Evolutionary conservation across 2,797 vertebrate genomes (phyloP).

Genomic region (Myiotriccus ornatus): DNA sequence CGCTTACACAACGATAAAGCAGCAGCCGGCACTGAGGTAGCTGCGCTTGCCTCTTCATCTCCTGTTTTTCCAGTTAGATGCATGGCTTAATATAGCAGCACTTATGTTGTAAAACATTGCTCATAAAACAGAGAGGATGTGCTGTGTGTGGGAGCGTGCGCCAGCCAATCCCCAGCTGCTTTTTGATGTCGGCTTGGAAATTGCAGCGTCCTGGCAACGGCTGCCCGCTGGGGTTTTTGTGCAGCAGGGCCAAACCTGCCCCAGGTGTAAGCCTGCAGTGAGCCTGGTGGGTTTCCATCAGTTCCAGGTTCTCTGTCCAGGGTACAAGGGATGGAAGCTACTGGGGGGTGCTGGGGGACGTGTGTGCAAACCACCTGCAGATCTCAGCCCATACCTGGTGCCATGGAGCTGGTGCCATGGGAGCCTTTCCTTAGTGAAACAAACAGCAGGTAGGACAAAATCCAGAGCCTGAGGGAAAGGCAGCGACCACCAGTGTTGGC

Average conservation of each 20-base stretch:
- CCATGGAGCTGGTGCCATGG: background rate
- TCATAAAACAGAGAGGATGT: conserved; percentile 57
- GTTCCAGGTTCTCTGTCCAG: background rate
- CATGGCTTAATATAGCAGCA: conserved; percentile 58
- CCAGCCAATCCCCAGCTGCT: conserved; percentile 46
- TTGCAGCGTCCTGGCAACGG: conserved; percentile 31
- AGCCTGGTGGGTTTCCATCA: background rate
- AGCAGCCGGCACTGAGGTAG: background rate
- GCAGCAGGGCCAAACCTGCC: background rate
- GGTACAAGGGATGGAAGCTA: background rate
- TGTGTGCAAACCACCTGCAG: background rate
- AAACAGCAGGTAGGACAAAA: background rate
- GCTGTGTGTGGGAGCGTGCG: conserved; percentile 40
- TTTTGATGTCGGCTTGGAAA: conserved; percentile 56
- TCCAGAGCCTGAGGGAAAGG: background rate
- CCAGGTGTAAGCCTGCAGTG: background rate
- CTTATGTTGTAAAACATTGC: conserved; percentile 43
- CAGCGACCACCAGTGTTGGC: background rate
- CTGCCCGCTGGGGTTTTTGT: background rate
- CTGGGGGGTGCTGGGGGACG: background rate
- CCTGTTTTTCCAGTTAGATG: conserved; percentile 60
- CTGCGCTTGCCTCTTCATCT: background rate
- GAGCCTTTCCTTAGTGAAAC: background rate
- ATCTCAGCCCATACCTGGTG: background rate
- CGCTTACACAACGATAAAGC: background rate